These are phyloP conservation scores for Lomographa bimaculata DNA, from an alignment of 2,888 invertebrate species.

Conservation along the genomic window DNA sequence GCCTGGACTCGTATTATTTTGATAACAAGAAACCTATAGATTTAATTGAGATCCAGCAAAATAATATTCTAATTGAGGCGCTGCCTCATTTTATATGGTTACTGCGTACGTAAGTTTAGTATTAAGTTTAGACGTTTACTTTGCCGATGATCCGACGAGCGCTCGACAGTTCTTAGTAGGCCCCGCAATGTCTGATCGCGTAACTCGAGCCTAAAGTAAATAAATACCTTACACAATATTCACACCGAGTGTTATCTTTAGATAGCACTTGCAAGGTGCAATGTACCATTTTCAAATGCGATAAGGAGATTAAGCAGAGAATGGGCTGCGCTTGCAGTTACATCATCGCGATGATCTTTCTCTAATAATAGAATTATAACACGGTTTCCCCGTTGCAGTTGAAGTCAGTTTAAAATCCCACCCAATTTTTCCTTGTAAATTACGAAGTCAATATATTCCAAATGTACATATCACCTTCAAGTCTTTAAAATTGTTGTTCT, in stretches of 20 bases:
- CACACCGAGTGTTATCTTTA: conserved; percentile 29
- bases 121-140: conserved; percentile 45
- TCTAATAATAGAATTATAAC: conserved; percentile 6
- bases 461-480: conserved; percentile 21
- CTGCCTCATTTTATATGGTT: too few species aligned
- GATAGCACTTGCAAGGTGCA: conserved; percentile 30
- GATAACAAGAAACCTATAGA: too few species aligned
- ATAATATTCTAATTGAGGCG: too few species aligned
- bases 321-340: conserved; percentile 15
- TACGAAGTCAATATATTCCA: conserved; percentile 14
- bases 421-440: conserved; percentile 6
- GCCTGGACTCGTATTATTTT: too few species aligned
- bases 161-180: conserved; percentile 38
- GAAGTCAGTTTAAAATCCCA: too few species aligned
- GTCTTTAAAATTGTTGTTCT: conserved; percentile 16
- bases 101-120: too few species aligned
- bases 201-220: conserved; percentile 34
- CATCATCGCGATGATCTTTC: conserved; percentile 14
- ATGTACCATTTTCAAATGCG: conserved; percentile 28
- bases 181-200: conserved; percentile 51
- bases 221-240: conserved; percentile 33
- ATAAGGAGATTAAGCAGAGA: conserved; percentile 27
- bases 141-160: conserved; percentile 45
- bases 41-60: too few species aligned
- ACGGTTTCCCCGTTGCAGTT: neutral